A percentile compares a stretch with the other conserved stretches of the same genome.
These are phyloP conservation scores for Ferrisia virgata DNA, from an alignment of 2,888 invertebrate genomes.

Conservation along the genomic window DNA sequence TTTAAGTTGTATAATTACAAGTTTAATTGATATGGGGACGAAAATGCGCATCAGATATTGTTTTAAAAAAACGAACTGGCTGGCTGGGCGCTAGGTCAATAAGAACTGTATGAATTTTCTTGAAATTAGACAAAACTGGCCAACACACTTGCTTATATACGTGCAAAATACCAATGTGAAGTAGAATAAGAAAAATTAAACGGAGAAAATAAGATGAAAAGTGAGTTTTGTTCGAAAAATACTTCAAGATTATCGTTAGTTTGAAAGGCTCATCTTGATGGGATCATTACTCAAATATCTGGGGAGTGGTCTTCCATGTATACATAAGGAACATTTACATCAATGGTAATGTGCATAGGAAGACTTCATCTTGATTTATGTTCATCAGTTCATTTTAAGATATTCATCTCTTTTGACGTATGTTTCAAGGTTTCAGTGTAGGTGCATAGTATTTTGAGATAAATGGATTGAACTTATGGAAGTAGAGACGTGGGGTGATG, in stretches of 20 bases:
- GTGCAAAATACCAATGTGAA: background rate
- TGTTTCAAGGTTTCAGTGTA: background rate
- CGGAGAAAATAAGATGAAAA: background rate
- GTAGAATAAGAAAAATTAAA: background rate
- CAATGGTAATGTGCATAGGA: background rate
- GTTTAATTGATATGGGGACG: background rate
- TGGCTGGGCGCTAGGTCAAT: background rate
- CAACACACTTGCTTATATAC: background rate
- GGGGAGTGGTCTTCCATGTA: background rate
- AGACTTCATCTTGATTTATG: background rate
- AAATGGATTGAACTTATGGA: background rate
- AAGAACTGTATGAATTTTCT: background rate
- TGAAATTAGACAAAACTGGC: background rate
- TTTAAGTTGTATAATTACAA: background rate
- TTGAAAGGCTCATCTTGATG: background rate
- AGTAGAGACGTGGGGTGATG: background rate
- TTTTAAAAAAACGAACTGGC: background rate
- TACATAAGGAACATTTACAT: background rate
- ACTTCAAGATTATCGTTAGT: background rate
- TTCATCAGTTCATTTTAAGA: background rate
- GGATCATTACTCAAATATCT: background rate
- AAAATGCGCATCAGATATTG: background rate
- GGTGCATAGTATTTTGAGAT: background rate
- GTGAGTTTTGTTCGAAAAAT: background rate
- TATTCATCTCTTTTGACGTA: background rate